A percentile compares a stretch with the other conserved stretches of the same genome.
Evolutionary conservation across 2,113 vertebrate genomes (phyloP).

Genomic region (Shinisaurus crocodilurus): DNA sequence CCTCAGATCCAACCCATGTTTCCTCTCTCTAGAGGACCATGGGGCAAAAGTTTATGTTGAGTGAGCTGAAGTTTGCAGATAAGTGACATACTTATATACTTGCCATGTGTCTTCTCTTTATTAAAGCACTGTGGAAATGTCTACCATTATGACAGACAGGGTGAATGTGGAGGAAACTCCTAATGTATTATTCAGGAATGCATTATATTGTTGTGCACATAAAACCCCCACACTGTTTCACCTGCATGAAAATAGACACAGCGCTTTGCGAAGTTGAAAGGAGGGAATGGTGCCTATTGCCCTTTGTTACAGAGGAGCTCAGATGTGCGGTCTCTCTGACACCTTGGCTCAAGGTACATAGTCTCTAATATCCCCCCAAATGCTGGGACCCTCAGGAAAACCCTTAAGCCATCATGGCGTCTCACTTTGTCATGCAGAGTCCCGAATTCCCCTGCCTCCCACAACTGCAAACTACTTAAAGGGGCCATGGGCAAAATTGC

Average conservation of each 20-base stretch:
- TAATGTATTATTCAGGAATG: neutral
- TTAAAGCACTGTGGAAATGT: neutral
- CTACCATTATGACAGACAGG: neutral
- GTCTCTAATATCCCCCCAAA: no score
- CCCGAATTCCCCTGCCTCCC: no score
- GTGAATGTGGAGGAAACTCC: neutral
- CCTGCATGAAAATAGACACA: neutral
- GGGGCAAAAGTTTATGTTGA: neutral
- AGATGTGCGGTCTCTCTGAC: no score
- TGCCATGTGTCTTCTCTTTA: neutral
- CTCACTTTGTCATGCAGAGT: no score
- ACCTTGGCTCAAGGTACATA: no score
- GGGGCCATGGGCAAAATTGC: no score
- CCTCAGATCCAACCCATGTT: neutral
- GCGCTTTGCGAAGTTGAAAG: neutral
- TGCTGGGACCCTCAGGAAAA: no score
- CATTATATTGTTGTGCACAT: neutral
- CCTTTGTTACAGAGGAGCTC: no score
- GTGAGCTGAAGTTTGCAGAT: neutral
- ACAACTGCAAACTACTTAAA: no score
- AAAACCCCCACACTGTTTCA: neutral
- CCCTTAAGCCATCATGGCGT: no score
- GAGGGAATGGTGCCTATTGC: no score
- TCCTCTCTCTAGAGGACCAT: neutral
- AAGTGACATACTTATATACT: neutral